Conservation (phyloP, 1,140 invertebrate genomes). For the Pararge aegeria region DNA sequence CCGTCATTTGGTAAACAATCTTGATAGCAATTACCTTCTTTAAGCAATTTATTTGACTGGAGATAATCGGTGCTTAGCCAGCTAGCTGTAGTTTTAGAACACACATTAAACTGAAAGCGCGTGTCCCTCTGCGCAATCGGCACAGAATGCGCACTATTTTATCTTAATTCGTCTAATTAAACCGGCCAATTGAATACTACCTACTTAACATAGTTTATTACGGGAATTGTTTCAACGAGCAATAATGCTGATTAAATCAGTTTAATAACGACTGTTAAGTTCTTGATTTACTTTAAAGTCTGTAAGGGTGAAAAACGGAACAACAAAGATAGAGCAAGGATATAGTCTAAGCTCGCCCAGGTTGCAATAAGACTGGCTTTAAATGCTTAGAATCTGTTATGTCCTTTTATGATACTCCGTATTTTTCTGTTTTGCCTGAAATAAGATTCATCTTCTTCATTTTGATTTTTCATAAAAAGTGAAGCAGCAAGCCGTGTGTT, state of each 20-base stretch:
- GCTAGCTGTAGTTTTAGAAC: slow-evolving; percentile 17
- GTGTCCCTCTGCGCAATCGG: slow-evolving; percentile 22
- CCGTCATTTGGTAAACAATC: neutral
- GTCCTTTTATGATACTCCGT: too few species aligned
- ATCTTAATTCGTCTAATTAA: slow-evolving; percentile 68
- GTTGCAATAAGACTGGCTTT: too few species aligned
- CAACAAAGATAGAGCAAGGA: too few species aligned
- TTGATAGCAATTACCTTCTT: slow-evolving; percentile 10
- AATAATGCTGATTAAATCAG: slow-evolving; percentile 38
- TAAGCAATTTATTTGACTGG: slow-evolving; percentile 17
- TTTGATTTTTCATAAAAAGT: too few species aligned
- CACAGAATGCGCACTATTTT: slow-evolving; percentile 36
- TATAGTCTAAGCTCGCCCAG: too few species aligned
- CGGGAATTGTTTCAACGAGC: slow-evolving; percentile 59
- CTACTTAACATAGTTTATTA: slow-evolving; percentile 65
- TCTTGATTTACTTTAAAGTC: neutral
- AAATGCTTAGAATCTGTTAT: too few species aligned
- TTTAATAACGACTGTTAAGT: slow-evolving; percentile 1
- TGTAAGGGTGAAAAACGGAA: too few species aligned
- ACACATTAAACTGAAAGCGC: slow-evolving; percentile 26
- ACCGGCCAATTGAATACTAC: slow-evolving; percentile 45
- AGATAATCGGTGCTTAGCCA: slow-evolving; percentile 20
- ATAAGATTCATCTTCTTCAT: too few species aligned
- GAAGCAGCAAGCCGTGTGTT: too few species aligned
- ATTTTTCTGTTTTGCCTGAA: too few species aligned